These are phyloP conservation scores for Lagocephalus sceleratus DNA, from an alignment of 2,797 vertebrate species.

Conservation along the genomic window DNA sequence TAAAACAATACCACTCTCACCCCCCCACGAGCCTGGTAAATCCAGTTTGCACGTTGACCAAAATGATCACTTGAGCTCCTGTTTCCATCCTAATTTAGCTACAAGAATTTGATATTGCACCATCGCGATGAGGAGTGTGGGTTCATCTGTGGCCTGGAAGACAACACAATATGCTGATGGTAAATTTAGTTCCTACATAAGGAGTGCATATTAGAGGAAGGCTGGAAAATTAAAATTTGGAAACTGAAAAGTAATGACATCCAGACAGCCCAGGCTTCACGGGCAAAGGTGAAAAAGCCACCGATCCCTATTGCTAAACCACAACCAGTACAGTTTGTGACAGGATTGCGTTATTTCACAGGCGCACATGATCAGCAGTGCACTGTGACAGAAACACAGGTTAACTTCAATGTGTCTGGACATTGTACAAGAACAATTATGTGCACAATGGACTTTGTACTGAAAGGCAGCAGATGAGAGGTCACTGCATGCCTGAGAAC, in stretches of 20 bases:
- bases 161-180: background rate
- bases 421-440: constrained; percentile 27
- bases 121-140: constrained; percentile 13
- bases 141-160: background rate
- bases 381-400: constrained; percentile 27
- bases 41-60: constrained; percentile 43
- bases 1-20: constrained; percentile 53
- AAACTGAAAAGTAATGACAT: constrained; percentile 9
- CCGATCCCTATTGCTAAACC: background rate
- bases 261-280: constrained; percentile 1
- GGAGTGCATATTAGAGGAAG: constrained; percentile 1
- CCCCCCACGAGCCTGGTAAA: constrained; percentile 5
- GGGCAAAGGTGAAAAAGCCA: background rate
- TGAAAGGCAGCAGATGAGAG: constrained; percentile 17
- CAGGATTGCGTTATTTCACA: background rate
- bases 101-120: constrained; percentile 36
- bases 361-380: background rate
- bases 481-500: constrained; percentile 12
- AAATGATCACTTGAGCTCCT: constrained; percentile 51
- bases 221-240: constrained; percentile 15
- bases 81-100: constrained; percentile 63
- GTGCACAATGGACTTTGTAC: constrained; percentile 29
- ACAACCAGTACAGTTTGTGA: background rate
- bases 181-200: background rate
- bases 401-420: constrained; percentile 6